Conservation (phyloP, 2,797 vertebrate genomes). For the Sebastes variabilis region DNA sequence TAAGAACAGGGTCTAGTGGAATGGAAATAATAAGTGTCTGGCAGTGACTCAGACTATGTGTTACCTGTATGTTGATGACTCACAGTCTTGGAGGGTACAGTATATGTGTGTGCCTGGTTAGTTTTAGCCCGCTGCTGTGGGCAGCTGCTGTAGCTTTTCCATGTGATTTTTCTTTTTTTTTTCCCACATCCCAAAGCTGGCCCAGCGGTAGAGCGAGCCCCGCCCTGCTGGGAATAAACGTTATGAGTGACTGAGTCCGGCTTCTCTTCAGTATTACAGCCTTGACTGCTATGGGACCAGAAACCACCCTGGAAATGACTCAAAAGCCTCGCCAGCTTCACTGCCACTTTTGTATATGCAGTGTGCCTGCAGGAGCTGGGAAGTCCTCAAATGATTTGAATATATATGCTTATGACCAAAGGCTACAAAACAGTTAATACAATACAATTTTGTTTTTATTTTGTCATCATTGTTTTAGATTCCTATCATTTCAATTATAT, state of each 20-base stretch:
- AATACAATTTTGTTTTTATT: background rate
- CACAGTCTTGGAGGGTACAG: background rate
- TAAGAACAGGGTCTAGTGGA: background rate
- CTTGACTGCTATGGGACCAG: constrained; percentile 49
- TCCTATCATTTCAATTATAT: too few species aligned
- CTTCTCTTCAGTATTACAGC: constrained; percentile 38
- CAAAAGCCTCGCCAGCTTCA: constrained; percentile 43
- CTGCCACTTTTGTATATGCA: constrained; percentile 62
- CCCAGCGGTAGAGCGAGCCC: constrained; percentile 39
- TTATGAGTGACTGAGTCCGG: constrained; percentile 41
- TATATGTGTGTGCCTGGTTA: constrained; percentile 6
- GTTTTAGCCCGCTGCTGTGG: constrained; percentile 14
- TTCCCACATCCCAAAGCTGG: constrained; percentile 55
- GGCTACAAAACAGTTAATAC: background rate
- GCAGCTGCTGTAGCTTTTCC: constrained; percentile 50
- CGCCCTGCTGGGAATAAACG: constrained; percentile 63
- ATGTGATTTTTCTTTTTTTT: background rate
- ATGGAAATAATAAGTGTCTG: constrained; percentile 4
- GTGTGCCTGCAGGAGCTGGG: constrained; percentile 20
- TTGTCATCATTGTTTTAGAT: background rate
- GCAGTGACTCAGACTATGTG: constrained; percentile 11
- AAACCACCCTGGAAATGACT: constrained; percentile 64
- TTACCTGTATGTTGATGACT: constrained; percentile 35
- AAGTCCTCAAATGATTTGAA: constrained; percentile 8
- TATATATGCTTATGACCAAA: background rate